Base-by-base conservation (phyloP, 2,888 invertebrate genomes). In the Xanthia icteritia region DNA sequence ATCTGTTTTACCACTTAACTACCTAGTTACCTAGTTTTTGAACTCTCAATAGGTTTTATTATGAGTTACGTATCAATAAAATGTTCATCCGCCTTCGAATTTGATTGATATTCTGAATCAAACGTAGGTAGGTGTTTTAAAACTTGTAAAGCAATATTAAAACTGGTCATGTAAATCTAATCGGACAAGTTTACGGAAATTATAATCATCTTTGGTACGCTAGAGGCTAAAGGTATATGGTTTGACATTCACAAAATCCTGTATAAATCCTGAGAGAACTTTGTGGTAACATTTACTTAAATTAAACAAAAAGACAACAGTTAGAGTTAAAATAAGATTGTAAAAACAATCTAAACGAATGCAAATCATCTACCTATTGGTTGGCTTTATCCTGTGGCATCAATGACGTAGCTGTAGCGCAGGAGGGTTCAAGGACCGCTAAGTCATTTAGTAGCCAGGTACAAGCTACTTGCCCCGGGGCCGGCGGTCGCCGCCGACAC, bases 371-470 rank as follows among this genome's bases (percentile, higher is more conserved):
- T 83, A 89, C 83, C 82, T 89, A 83, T 60, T 78, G 67, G 81
- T 82, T 71, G 72, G 66, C 48, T 86, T 90, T 91, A 89, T 91
- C 90, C 90, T 92, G 89, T 89, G 86, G 86, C 85, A 89, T 90
- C 89, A 90, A 90, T 88, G 89, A 88, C 84, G 86, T 84, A 74
- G 83, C 77, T 87, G 87, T 85, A 80, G 89, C 89, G 86, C 86
- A 90, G 88, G 86, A 88, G 89, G 91, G 94, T 94, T 94, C 92
- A 94, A 93, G 91, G 92, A 93, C 93, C 93, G 92, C 91, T 89
- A 90, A 91, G 92, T 92, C 93, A 92, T 94, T 93, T 93, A 92
- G 92, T 90, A 91, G 91, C 90, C 93, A 93, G 94, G 94, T 94
- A 94, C 90, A 90, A 90, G 90, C 88, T 88, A 90, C 90, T 90